Evolutionary conservation across 2,888 invertebrate species (phyloP), one percentile per base, ranked within the genome.

Genomic region (Troides oblongomaculatus): DNA sequence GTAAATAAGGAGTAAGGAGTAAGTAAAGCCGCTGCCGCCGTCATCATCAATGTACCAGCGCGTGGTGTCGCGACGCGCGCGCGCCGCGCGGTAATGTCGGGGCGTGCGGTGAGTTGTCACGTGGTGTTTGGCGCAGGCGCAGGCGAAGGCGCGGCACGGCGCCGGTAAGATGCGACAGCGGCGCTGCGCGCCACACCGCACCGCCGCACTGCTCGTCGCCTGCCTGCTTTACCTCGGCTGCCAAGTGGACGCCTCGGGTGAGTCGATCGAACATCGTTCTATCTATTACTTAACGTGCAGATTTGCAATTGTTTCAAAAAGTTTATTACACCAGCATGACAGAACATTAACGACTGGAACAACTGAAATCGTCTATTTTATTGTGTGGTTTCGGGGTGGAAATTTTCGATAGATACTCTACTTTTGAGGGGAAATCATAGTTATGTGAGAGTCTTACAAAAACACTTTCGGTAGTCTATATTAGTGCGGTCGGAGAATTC

Each of bases 111-210:
- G 85, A 80, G 83, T 83, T 78, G 89, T 92, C 85, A 92, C 90
- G 84, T 87, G 78, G 81, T 83, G 79, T 84, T 87, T 89, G 89
- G 79, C 76, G 73, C 75, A 74, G 75, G 88, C 50, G 50, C 50
- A 50, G 46, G 46, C 46, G 46, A 74, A 74, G 75, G 88, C 91
- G 90, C 92, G 88, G 90, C 84, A 79, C 84, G 86, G 92, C 92
- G 92, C 91, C 91, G 87, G 87, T 92, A 92, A 92, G 83, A 92
- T 92, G 92, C 89, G 90, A 91, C 89, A 88, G 90, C 83, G 90
- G 87, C 88, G 91, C 74, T 85, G 82, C 86, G 84, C 86, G 83
- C 86, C 85, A 84, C 86, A 87, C 82, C 87, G 90, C 90, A 88
- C 84, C 82, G 87, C 87, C 87, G 86, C 86, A 85, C 86, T 91